Evolutionary conservation across 1,140 invertebrate species (phyloP), one percentile per base, ranked within the genome.

Genomic region (Bombus impatiens): DNA sequence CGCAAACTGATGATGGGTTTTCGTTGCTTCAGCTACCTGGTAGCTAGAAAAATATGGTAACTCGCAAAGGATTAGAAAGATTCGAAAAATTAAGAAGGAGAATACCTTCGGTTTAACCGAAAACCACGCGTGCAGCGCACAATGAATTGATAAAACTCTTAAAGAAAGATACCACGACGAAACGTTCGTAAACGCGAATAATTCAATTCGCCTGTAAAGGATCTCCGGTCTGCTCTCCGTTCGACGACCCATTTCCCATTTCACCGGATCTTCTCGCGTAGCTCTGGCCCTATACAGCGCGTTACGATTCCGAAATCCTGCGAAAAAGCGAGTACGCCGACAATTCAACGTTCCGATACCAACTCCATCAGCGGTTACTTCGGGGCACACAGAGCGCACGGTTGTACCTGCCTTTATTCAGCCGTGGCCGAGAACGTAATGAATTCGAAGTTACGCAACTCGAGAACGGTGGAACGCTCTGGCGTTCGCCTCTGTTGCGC

Each of bases 381-480:
- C 28, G 15, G 9, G 12, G 35, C 57, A 35, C 53, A 35, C 18
- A 13, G 9, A 57, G 13, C 35, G 22, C 12, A 37, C 65, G 1
- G 10, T 28, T 12, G 37, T 37, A 53, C 44, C 57, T 5, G 44
- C 32, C 32, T 22, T 65, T 65, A 71, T 40, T 57, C 47, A n/a
- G 25, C 25, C 47, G 37, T 53, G 22, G 18, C 37, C 70, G 22
- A 47, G 53, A 25, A 44, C 80, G 12, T 74, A 82, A 62, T 44
- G 70, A 74, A 72, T 62, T 65, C 40, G 6, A 62, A 82, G 40
- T 75, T 75, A 65, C 57, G 80, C 25, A 22, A 75, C 40, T 47
- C n/a, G 70, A 37, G 57, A 75, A 75, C 71, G 37, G 42, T n/a
- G 32, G 44, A n/a, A 32, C 47, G 47, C 0, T 53, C 5, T 22